Conservation (phyloP, 2,113 vertebrate genomes). For the Entomyzon cyanotis region DNA sequence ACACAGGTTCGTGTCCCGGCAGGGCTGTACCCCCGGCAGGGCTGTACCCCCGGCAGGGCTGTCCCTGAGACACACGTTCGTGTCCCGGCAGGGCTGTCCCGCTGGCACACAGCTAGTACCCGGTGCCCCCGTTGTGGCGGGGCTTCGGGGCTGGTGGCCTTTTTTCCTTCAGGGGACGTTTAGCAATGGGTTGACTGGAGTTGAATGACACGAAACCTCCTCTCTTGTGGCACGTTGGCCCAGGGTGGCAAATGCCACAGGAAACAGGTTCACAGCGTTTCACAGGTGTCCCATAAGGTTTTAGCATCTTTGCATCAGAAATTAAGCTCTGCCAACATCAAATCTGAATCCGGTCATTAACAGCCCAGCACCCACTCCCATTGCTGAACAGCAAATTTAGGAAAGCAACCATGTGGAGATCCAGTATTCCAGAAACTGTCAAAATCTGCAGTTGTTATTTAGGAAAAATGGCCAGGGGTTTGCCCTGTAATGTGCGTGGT, state of each 20-base stretch:
- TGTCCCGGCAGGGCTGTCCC: neutral
- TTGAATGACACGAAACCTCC: neutral
- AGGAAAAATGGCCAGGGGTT: fast-evolving
- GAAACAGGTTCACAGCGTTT: neutral
- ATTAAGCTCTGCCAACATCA: neutral
- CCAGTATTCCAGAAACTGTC: neutral
- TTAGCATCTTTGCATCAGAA: fast-evolving
- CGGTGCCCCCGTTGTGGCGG: no score
- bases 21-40: no score
- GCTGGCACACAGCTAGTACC: neutral
- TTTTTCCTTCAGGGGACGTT: neutral
- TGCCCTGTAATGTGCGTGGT: fast-evolving
- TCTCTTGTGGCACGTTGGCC: neutral
- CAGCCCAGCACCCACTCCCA: fast-evolving
- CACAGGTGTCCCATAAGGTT: neutral
- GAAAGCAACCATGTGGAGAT: neutral
- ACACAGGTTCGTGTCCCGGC: neutral
- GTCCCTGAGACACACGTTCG: no score
- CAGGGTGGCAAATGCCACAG: neutral
- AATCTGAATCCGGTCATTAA: neutral
- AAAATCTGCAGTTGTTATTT: neutral
- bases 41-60: neutral
- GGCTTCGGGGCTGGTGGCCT: no score
- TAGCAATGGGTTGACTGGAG: neutral
- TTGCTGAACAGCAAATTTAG: neutral